A percentile compares a stretch with the other conserved stretches of the same genome.
Conservation (phyloP, 2,113 vertebrate species). For the Parotia lawesii region DNA sequence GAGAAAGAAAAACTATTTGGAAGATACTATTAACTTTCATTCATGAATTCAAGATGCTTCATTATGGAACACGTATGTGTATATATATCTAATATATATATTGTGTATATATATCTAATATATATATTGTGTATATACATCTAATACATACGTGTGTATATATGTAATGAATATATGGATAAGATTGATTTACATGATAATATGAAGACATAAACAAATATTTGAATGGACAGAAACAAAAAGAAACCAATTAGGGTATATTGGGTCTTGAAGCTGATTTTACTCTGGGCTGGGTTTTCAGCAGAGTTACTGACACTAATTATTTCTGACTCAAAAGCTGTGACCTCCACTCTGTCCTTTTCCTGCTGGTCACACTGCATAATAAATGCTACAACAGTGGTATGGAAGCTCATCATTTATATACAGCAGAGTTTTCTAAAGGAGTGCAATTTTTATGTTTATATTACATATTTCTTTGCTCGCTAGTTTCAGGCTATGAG, state of each 20-base stretch:
- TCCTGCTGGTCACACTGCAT: background rate
- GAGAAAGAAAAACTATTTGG: background rate
- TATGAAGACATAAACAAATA: background rate
- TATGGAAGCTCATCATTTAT: background rate
- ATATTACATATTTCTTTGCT: background rate
- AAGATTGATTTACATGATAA: background rate
- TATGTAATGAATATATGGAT: background rate
- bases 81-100: background rate
- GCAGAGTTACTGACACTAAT: background rate
- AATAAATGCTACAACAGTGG: background rate
- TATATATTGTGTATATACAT: background rate
- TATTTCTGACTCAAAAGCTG: background rate
- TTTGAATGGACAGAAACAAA: background rate
- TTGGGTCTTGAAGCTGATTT: background rate
- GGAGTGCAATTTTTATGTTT: background rate
- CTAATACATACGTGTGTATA: rapidly evolving
- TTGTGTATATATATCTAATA: background rate
- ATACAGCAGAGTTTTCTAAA: background rate
- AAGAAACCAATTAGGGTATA: background rate
- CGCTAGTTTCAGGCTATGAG: background rate
- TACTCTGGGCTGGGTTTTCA: rapidly evolving
- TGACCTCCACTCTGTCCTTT: background rate
- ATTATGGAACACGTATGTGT: background rate
- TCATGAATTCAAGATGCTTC: background rate
- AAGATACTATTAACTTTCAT: background rate